Conservation (phyloP, 2,113 vertebrate genomes). For the Rhynchomys soricoides region DNA sequence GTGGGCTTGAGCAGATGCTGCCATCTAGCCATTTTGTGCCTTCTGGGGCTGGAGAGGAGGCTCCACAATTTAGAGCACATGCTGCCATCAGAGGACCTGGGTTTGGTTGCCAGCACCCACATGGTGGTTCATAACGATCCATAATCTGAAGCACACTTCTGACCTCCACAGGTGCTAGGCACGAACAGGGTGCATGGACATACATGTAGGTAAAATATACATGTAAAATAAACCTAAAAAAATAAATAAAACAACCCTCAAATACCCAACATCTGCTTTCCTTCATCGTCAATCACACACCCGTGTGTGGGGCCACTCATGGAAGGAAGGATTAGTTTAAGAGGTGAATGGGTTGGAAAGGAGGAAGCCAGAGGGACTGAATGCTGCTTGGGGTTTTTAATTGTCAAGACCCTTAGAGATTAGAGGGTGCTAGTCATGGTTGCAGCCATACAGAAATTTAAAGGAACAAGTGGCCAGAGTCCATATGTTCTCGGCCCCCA, state of each 20-base stretch:
- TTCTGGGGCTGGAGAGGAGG: not conserved
- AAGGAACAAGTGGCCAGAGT: not conserved
- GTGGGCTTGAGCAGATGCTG: not conserved
- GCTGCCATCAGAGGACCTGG: not conserved
- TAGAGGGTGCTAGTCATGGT: not conserved
- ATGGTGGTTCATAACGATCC: not conserved
- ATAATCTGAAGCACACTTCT: not conserved
- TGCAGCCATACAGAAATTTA: not conserved
- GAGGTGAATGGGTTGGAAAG: not conserved
- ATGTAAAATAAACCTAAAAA: not conserved
- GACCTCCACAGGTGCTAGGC: not conserved
- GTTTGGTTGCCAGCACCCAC: not conserved
- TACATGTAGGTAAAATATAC: not conserved
- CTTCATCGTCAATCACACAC: not conserved
- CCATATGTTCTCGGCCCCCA: not conserved
- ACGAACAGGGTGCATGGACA: not conserved
- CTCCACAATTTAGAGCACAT: too few relatives aligned
- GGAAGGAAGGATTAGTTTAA: not conserved
- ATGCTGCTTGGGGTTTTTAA: not conserved
- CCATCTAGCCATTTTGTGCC: not conserved
- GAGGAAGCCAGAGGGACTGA: not conserved
- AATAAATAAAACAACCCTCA: not conserved
- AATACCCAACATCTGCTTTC: not conserved
- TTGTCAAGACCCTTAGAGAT: not conserved
- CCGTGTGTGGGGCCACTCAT: not conserved